Evolutionary conservation across 2,888 invertebrate species (phyloP).

Genomic region (Cephus sareptanus): DNA sequence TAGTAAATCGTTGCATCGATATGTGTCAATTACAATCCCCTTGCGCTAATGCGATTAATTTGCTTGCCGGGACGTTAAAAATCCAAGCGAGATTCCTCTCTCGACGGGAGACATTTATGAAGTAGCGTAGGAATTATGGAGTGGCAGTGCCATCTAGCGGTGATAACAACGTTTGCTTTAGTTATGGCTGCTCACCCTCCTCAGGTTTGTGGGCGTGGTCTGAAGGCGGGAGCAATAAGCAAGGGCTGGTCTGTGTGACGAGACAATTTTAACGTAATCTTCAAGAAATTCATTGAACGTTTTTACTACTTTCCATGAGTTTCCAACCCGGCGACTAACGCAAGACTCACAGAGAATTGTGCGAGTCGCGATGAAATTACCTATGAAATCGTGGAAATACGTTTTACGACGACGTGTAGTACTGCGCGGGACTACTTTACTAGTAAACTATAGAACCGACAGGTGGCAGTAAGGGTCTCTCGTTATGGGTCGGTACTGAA

Average conservation of each 20-base stretch:
- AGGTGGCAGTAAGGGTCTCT: slow-evolving; percentile 51
- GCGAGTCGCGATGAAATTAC: neutral
- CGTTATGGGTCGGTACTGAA: slow-evolving; percentile 27
- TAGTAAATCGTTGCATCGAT: neutral
- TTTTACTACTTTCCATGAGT: neutral
- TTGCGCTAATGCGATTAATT: neutral
- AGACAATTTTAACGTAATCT: neutral
- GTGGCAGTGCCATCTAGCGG: slow-evolving; percentile 62
- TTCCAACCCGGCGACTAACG: neutral
- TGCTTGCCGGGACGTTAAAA: neutral
- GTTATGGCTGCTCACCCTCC: slow-evolving; percentile 63
- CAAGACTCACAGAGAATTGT: neutral
- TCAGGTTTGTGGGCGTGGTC: slow-evolving; percentile 59
- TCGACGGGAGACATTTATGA: neutral
- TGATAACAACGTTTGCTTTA: slow-evolving; percentile 55
- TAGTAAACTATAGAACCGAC: slow-evolving; percentile 40
- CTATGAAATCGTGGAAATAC: neutral
- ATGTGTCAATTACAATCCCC: neutral
- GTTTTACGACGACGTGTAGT: slow-evolving; percentile 25
- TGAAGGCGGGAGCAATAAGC: slow-evolving; percentile 35
- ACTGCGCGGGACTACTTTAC: slow-evolving; percentile 48
- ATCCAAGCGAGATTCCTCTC: neutral
- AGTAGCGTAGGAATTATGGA: neutral
- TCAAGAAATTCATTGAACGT: neutral
- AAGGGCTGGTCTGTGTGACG: slow-evolving; percentile 1